These are phyloP conservation scores for Cyprinodon tularosa DNA, from an alignment of 2,113 vertebrate genomes.

Conservation along the genomic window DNA sequence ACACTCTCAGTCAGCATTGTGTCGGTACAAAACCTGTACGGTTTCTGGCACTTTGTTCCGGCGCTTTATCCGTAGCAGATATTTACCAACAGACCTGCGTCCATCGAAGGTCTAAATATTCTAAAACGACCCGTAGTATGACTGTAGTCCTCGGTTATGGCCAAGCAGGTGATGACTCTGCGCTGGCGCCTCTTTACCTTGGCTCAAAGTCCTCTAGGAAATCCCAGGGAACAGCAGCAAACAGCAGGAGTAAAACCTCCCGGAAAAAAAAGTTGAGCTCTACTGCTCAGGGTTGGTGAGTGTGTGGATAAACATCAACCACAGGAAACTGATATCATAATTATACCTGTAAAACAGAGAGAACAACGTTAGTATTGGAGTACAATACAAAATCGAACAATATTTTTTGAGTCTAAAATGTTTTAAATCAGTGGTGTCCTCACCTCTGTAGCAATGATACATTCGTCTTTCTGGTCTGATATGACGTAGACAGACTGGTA, in stretches of 20 bases:
- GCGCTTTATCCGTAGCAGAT: constrained; percentile 36
- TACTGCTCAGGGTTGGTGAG: constrained; percentile 81
- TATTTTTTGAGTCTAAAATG: neutral
- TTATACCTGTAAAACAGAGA: constrained; percentile 86
- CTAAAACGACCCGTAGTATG: constrained; percentile 55
- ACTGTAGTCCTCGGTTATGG: constrained; percentile 57
- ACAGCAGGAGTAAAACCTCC: constrained; percentile 91
- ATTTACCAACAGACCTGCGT: constrained; percentile 50
- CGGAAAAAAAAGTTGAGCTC: constrained; percentile 85
- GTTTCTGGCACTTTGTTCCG: constrained; percentile 33
- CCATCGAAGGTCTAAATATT: constrained; percentile 47
- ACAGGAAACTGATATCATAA: constrained; percentile 80
- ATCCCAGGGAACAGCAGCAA: constrained; percentile 94
- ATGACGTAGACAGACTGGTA: constrained; percentile 99
- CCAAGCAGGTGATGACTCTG: constrained; percentile 45
- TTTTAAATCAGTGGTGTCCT: constrained; percentile 56
- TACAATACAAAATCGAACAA: neutral
- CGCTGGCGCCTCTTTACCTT: constrained; percentile 57
- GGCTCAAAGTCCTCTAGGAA: constrained; percentile 69
- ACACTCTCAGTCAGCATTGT: constrained; percentile 38
- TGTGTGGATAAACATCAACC: constrained; percentile 56
- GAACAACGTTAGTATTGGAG: neutral
- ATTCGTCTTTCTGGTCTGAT: constrained; percentile 96
- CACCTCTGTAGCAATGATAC: constrained; percentile 98
- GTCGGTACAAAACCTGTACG: constrained; percentile 49